phyloP scores from a whole-genome alignment of 2,113 vertebrate genomes.

The Lampris megalopsis region DNA sequence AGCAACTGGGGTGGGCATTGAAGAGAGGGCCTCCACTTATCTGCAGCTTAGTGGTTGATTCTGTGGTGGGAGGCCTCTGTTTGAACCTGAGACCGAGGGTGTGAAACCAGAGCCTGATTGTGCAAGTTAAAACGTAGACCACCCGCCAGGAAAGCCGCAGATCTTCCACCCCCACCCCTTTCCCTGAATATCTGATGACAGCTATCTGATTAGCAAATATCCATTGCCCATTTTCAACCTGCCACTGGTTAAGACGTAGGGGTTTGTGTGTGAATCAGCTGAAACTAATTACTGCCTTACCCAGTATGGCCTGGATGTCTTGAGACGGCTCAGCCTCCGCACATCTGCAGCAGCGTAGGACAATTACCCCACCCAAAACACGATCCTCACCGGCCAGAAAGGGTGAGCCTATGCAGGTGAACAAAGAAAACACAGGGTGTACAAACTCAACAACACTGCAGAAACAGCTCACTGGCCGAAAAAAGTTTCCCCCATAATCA shows the following conservation, averaged over 20 bases:
- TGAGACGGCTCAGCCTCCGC: slow-evolving; percentile 86
- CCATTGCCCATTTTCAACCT: slow-evolving; percentile 6
- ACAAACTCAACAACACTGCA: slow-evolving; percentile 1
- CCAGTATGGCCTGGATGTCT: slow-evolving; percentile 90
- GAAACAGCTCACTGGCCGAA: not conserved
- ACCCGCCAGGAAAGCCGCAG: slow-evolving; percentile 57
- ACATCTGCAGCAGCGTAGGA: slow-evolving; percentile 92
- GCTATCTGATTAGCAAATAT: slow-evolving; percentile 35
- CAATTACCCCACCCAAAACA: slow-evolving; percentile 96
- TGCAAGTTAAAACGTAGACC: slow-evolving; percentile 66
- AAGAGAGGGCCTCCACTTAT: slow-evolving; percentile 51
- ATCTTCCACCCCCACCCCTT: slow-evolving; percentile 1
- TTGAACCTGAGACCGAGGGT: slow-evolving; percentile 72
- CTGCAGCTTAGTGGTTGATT: slow-evolving; percentile 65
- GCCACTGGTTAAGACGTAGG: not conserved
- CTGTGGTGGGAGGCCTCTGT: slow-evolving; percentile 72
- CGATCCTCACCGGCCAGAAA: slow-evolving; percentile 95
- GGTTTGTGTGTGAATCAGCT: not conserved
- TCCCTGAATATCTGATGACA: slow-evolving; percentile 13
- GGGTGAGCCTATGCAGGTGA: slow-evolving; percentile 88
- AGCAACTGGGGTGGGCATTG: slow-evolving; percentile 46
- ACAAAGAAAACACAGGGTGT: slow-evolving; percentile 45
- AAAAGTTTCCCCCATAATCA: slow-evolving; percentile 8
- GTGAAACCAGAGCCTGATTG: slow-evolving; percentile 77
- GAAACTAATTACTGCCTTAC: slow-evolving; percentile 77